Conservation (phyloP, 92 coral and sea anemone genomes). For the Porites cylindrica region DNA sequence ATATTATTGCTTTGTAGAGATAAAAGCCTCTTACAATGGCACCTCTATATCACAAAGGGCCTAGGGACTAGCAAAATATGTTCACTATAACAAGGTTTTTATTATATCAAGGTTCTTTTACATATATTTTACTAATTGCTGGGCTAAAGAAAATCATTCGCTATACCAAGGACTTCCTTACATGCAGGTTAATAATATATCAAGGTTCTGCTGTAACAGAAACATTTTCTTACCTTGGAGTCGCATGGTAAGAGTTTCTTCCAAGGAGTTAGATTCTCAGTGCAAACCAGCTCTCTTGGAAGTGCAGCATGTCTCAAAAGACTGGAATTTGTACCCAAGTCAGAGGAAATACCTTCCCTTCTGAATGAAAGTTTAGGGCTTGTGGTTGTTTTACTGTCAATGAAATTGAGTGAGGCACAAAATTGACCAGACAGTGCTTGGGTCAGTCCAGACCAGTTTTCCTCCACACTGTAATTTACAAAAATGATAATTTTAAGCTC, state of each 20-base stretch:
- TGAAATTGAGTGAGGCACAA: constrained; percentile 97
- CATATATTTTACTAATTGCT: too few species aligned
- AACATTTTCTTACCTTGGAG: constrained; percentile 76
- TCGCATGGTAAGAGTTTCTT: constrained; percentile 98
- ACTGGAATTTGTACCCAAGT: constrained; percentile 61
- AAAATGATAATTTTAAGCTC: not conserved
- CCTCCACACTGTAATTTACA: constrained; percentile 75
- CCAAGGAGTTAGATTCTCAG: constrained; percentile 99
- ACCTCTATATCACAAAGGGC: too few species aligned
- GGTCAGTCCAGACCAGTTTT: constrained; percentile 94
- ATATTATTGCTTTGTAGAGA: not conserved
- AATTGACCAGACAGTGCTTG: constrained; percentile 98
- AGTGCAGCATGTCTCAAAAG: constrained; percentile 89
- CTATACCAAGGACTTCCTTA: too few species aligned
- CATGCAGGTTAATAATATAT: too few species aligned
- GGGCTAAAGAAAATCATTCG: too few species aligned
- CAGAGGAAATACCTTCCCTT: constrained; percentile 83
- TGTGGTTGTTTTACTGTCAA: constrained; percentile 88
- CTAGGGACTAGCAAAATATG: too few species aligned
- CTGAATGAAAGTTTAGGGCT: constrained; percentile 90
- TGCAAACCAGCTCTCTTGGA: constrained; percentile 94
- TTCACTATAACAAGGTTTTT: too few species aligned
- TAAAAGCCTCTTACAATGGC: too few species aligned
- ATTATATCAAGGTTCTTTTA: too few species aligned
- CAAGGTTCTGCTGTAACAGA: too few species aligned